Percentiles rank a stretch among this genome's conserved stretches.
Conservation (phyloP, 2,888 invertebrate species). For the Thecocarcelia acutangulata region DNA sequence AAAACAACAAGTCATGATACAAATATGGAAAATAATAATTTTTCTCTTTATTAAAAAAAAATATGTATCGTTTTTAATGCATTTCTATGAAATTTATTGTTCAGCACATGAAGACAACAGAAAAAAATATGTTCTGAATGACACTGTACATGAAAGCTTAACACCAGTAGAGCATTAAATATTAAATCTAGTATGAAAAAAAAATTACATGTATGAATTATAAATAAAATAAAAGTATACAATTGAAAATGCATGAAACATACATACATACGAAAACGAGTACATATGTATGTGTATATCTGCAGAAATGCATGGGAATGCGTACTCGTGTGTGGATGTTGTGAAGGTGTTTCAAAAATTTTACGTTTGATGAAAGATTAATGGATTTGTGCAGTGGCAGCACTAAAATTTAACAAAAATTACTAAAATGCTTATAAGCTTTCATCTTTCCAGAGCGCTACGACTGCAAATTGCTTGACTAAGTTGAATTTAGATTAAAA, state of each 20-base stretch:
- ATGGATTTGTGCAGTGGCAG: no score
- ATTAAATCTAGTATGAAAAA: constrained; percentile 30
- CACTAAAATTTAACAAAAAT: no score
- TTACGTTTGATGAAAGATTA: no score
- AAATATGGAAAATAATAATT: constrained; percentile 34
- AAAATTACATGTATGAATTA: constrained; percentile 15
- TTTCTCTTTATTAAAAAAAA: constrained; percentile 1
- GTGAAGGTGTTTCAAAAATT: neutral
- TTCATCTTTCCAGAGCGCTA: no score
- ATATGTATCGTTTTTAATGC: constrained; percentile 29
- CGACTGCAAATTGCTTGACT: no score
- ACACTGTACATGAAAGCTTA: constrained; percentile 27
- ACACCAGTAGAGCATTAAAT: constrained; percentile 25
- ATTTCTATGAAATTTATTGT: constrained; percentile 25
- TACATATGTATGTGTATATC: neutral
- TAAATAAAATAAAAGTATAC: constrained; percentile 4
- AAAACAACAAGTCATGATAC: constrained; percentile 7
- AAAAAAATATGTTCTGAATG: constrained; percentile 19
- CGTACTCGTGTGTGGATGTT: neutral
- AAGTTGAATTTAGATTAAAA: no score
- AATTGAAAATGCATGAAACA: neutral
- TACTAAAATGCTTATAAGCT: no score
- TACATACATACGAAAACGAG: no score
- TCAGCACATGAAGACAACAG: neutral
- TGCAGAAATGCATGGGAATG: neutral